Base-by-base conservation (phyloP, 2,888 invertebrate species). In the Sarcophaga subvicina region DNA sequence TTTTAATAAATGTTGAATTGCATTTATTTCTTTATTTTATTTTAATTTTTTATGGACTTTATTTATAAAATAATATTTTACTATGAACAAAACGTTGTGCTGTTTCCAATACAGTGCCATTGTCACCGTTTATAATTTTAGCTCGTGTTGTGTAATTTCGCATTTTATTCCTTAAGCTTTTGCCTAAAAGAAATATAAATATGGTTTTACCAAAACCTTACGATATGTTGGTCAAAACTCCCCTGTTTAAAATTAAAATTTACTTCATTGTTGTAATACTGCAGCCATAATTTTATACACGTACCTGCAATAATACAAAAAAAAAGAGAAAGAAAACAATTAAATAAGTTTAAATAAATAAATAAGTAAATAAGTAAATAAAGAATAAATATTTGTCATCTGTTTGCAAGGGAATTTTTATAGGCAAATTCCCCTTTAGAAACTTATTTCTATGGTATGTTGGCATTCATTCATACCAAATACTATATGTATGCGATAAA, bases 221-320 rank as follows among this genome's bases (percentile, higher is more conserved):
- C 47, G 25, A 27, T 37, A 37, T 4, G 60, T 22, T 80, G 25
- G 25, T 45, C 14, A 22, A 10, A 14, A 69, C 12, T 22, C 59
- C 25, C 45, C 64, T 66, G 54, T 69, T 17, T 76, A 22, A 14
- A 54, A 62, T 22, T 17, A 70, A 25, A 69, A n/a, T 14, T 71
- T 1, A 10, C 37, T 37, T 54, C 2, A 54, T 54, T 64, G 22
- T 71, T 45, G 45, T 71, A 45, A 66, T 64, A 12, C 66, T 66
- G 17, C 14, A 17, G 4, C 54, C 54, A 54, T 54, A 54, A 54
- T 17, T 54, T 14, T 54, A 54, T 12, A 54, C 54, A 83, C 82
- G 77, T 83, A 83, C 82, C 82, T 83, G 82, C 47, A 83, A 83
- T 64, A 47, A 83, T 71, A 77, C 8, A 66, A 17, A 37, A 62